Evolutionary conservation across 2,113 vertebrate genomes (phyloP).

Genomic region (Struthidea cinerea): DNA sequence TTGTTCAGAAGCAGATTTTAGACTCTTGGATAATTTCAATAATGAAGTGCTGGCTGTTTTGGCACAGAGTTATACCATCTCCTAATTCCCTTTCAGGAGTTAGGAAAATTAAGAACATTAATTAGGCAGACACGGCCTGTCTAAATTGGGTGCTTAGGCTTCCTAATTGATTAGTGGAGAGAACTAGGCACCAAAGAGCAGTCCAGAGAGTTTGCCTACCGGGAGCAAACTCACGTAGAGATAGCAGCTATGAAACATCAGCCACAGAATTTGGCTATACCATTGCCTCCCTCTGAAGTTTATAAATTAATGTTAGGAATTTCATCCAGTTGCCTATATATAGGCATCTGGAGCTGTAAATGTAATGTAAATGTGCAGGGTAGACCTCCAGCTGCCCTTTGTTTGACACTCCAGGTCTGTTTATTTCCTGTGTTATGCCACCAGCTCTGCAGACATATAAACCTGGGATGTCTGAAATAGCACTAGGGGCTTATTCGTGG

Average conservation of each 20-base stretch:
- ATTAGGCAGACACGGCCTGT: background rate
- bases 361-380: background rate
- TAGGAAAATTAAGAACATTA: constrained; percentile 20
- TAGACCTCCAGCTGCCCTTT: background rate
- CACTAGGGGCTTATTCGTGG: background rate
- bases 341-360: background rate
- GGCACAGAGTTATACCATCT: background rate
- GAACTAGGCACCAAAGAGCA: background rate
- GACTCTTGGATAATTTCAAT: background rate
- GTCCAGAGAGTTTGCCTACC: background rate
- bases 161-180: constrained; percentile 2
- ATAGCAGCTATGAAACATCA: background rate
- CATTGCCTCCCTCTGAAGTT: background rate
- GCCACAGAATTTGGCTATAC: background rate
- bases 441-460: background rate
- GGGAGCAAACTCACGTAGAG: background rate
- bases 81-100: background rate
- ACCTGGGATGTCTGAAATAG: background rate
- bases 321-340: background rate
- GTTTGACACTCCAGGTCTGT: background rate
- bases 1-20: background rate
- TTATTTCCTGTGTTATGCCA: background rate
- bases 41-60: background rate
- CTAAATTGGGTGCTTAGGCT: background rate
- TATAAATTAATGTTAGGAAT: background rate